Conservation (phyloP, 1,140 invertebrate species). For the Dreissena polymorpha region DNA sequence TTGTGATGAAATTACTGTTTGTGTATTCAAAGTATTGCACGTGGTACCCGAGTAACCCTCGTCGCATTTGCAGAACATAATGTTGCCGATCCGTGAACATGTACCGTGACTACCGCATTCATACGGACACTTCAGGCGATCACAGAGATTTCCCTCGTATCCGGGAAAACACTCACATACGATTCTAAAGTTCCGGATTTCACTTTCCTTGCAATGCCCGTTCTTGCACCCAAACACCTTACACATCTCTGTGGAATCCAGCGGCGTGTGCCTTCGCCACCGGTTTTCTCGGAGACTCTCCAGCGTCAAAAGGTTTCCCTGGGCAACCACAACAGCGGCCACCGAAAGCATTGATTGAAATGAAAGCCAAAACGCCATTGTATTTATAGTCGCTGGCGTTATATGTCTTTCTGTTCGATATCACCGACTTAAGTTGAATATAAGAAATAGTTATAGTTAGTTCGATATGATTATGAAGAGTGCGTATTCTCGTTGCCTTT, state of each 20-base stretch:
- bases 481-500: too few species aligned
- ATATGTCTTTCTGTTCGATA: too few species aligned
- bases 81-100: conserved; percentile 26
- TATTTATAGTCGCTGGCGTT: too few species aligned
- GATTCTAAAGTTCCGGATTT: conserved; percentile 41
- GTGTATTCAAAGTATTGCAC: conserved; percentile 2
- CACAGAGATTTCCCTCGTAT: conserved; percentile 48
- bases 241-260: conserved; percentile 38
- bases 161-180: conserved; percentile 52
- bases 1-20: neutral
- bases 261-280: conserved; percentile 29
- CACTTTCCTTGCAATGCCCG: conserved; percentile 44
- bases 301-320: too few species aligned
- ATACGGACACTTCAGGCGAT: conserved; percentile 39
- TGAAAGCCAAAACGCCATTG: too few species aligned
- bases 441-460: too few species aligned
- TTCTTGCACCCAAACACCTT: conserved; percentile 47
- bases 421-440: too few species aligned
- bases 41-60: conserved; percentile 29
- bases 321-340: too few species aligned
- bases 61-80: conserved; percentile 45
- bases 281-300: neutral
- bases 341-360: too few species aligned
- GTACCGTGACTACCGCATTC: conserved; percentile 41
- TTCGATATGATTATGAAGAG: too few species aligned